A percentile compares a stretch with the other conserved stretches of the same genome.
Evolutionary conservation across 2,888 invertebrate genomes (phyloP).

Genomic region (Philaethria dido): DNA sequence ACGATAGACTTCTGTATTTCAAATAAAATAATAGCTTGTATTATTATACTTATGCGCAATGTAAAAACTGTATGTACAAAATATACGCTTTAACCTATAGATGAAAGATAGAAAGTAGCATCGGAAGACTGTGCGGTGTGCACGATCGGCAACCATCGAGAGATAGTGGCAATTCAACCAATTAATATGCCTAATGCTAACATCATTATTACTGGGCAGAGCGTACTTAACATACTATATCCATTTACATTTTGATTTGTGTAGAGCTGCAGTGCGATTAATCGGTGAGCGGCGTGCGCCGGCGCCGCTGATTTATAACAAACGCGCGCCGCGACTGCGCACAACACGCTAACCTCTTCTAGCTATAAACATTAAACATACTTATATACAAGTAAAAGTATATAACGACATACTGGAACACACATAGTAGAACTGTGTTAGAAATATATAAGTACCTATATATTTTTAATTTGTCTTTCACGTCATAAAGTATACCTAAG

Average conservation of each 20-base stretch:
- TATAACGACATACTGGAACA: background rate
- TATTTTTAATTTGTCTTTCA: too few relatives aligned
- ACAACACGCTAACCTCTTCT: conserved; percentile 39
- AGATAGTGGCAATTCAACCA: conserved; percentile 79
- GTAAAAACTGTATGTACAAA: conserved; percentile 26
- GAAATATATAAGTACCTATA: background rate
- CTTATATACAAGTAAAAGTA: too few relatives aligned
- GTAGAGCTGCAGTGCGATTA: conserved; percentile 77
- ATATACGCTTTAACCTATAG: conserved; percentile 37
- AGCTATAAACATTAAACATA: too few relatives aligned
- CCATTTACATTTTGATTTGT: conserved; percentile 84
- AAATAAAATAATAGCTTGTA: conserved; percentile 20
- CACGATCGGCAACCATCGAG: conserved; percentile 62
- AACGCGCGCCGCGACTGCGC: conserved; percentile 49
- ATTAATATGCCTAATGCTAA: conserved; percentile 84
- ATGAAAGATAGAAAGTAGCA: conserved; percentile 54
- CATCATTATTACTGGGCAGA: conserved; percentile 82
- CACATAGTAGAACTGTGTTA: background rate
- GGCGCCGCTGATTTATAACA: conserved; percentile 73
- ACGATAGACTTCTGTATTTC: conserved; percentile 61
- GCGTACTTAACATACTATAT: conserved; percentile 82
- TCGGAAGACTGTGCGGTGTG: conserved; percentile 59
- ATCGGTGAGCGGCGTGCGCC: conserved; percentile 71
- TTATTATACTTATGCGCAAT: conserved; percentile 2
- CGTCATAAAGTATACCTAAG: too few relatives aligned